These are phyloP conservation scores for Sphenodon punctatus DNA, from an alignment of 2,797 vertebrate genomes.

Conservation along the genomic window DNA sequence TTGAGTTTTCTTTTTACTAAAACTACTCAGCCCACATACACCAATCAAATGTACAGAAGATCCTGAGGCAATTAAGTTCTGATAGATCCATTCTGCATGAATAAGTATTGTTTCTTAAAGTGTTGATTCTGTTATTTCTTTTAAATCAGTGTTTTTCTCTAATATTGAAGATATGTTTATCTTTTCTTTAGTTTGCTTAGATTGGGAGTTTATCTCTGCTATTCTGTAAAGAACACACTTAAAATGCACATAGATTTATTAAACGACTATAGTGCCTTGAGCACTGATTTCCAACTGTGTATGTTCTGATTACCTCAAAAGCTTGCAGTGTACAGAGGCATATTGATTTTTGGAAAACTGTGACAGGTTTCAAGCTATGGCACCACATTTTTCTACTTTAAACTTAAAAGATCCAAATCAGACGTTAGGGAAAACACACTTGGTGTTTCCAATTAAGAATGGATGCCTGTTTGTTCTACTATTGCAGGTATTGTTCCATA, in stretches of 20 bases:
- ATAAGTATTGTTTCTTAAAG: not conserved
- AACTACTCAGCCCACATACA: not conserved
- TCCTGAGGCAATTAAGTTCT: accelerated
- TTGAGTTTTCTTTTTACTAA: not conserved
- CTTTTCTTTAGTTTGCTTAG: conserved; percentile 50
- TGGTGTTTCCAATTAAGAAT: conserved; percentile 18
- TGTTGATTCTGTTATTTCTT: not conserved
- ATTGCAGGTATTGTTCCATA: not conserved
- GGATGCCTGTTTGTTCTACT: conserved; percentile 17
- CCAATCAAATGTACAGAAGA: not conserved
- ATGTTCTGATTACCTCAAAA: conserved; percentile 48
- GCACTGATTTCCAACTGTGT: conserved; percentile 39
- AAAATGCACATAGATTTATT: conserved; percentile 64
- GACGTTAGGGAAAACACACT: conserved; percentile 32
- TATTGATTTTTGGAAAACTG: not conserved
- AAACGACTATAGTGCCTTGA: conserved; percentile 41
- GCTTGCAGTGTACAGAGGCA: conserved; percentile 17
- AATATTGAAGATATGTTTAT: conserved; percentile 25
- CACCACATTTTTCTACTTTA: conserved; percentile 1
- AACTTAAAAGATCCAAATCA: conserved; percentile 39
- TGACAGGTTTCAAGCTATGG: conserved; percentile 6
- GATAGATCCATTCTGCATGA: not conserved
- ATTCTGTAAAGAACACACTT: conserved; percentile 61
- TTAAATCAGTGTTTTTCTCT: conserved; percentile 22
- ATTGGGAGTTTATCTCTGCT: conserved; percentile 5